Base-by-base conservation (phyloP, 2,797 vertebrate genomes). In the Sebastes miniatus region DNA sequence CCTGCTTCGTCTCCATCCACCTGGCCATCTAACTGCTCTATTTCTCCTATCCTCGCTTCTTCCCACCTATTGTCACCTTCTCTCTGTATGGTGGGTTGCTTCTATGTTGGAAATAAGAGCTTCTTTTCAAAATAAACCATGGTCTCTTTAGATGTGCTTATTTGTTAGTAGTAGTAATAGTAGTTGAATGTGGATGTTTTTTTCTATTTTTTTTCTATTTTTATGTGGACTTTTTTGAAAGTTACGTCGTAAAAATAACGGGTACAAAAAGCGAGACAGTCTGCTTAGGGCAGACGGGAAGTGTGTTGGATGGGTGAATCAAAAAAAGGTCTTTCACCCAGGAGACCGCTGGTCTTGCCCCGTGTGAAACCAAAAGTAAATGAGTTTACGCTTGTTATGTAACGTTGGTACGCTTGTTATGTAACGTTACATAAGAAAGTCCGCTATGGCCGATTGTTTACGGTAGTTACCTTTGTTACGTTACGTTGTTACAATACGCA, bases 21-120 rank as follows among this genome's bases (percentile, higher is more conserved):
- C 87, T 83, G 78, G 77, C 67, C 13, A 2, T 78, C 82, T 88
- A 89, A 89, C 84, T 83, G 83, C 86, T 78, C 83, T 43, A 86
- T 84, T 85, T 85, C 63, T 88, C 75, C 81, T 57, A 65, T 61
- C 29, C 69, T 85, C 64, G 34, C 52, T 69, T 75, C 69, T 79
- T 63, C 22, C 64, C 20, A 43, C 63, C 65, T 77, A 83, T 89
- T 92, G 86, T 89, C 69, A 13, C 64, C 77, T 74, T 66, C 67
- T 36, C 20, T 65, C 34, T 66, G 22, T 77, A 34, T 61, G 64
- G 47, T 57, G 57, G 22, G 12, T 47, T 71, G 54, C 52, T 62
- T 77, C 56, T 68, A 65, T 54, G 75, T 50, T n/a, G 47, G 61
- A 74, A 79, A 81, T 85, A 88, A 92, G 69, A 34, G 80, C 57